Percentiles rank a stretch among this genome's conserved stretches.
Evolutionary conservation across 2,888 invertebrate genomes (phyloP).

Genomic region (Hirtodrosophila confusa): DNA sequence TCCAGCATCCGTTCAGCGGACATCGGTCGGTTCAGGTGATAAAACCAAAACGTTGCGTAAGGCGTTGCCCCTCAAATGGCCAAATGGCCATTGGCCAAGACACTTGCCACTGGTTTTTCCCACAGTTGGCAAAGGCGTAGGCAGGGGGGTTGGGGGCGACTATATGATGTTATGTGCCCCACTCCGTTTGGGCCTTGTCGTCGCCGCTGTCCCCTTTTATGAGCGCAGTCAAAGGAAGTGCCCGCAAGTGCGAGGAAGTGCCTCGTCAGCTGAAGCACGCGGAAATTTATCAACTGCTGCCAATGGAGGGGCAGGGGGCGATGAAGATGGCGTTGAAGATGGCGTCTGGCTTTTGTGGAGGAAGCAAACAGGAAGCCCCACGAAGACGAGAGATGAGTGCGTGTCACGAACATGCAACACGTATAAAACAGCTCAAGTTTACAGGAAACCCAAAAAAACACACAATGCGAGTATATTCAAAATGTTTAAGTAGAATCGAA

Average conservation of each 20-base stretch:
- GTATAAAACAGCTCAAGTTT: too few species aligned
- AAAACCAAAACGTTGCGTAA: conserved; percentile 48
- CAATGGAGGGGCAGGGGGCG: too few species aligned
- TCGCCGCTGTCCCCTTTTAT: conserved; percentile 26
- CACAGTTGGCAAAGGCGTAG: conserved; percentile 2
- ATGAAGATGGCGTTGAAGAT: too few species aligned
- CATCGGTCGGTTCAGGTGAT: conserved; percentile 33
- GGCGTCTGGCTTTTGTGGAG: too few species aligned
- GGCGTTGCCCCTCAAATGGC: conserved; percentile 29
- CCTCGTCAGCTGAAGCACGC: conserved; percentile 30
- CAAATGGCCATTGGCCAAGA: conserved; percentile 41
- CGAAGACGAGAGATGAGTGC: too few species aligned
- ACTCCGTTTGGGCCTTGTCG: background rate
- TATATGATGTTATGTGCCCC: background rate
- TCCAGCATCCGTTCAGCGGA: conserved; percentile 5
- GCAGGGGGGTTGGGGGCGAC: too few species aligned
- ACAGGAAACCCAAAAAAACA: too few species aligned
- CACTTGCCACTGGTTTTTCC: conserved; percentile 1
- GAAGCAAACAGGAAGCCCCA: too few species aligned
- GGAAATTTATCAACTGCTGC: conserved; percentile 12
- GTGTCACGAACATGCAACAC: too few species aligned
- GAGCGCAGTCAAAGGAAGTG: conserved; percentile 32
- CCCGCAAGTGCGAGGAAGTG: conserved; percentile 35
- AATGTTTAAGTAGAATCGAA: too few species aligned
- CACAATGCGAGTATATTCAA: too few species aligned